Percentiles rank a stretch among this genome's conserved stretches.
Conservation (phyloP, 2,797 vertebrate species). For the Hipposideros larvatus region DNA sequence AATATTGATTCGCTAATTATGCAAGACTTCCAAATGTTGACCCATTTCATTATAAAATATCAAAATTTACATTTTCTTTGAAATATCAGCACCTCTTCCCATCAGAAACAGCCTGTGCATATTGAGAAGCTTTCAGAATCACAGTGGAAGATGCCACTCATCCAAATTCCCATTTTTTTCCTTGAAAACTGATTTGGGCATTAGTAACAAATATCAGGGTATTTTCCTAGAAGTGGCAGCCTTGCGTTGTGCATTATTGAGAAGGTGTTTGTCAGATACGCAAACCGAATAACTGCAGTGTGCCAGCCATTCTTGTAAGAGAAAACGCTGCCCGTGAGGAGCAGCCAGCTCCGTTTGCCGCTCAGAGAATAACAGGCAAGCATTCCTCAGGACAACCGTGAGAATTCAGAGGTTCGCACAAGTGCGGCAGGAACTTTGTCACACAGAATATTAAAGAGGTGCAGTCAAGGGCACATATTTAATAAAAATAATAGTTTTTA, state of each 20-base stretch:
- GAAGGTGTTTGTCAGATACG: too few species aligned
- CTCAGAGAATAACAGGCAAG: rapidly evolving
- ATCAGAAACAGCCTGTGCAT: not conserved
- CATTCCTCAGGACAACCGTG: too few species aligned
- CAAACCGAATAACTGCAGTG: not conserved
- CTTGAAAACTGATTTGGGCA: not conserved
- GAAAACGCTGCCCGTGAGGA: too few species aligned
- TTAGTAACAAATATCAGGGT: rapidly evolving
- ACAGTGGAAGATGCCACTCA: not conserved
- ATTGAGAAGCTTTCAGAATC: not conserved
- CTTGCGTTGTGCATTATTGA: not conserved
- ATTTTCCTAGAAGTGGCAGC: not conserved
- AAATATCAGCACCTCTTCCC: not conserved
- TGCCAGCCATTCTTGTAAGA: too few species aligned
- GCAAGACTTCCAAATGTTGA: not conserved
- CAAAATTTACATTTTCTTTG: not conserved
- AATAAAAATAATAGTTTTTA: not conserved
- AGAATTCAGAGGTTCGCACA: rapidly evolving
- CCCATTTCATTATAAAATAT: not conserved
- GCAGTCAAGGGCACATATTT: not conserved
- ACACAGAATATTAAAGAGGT: not conserved
- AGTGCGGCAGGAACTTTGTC: rapidly evolving
- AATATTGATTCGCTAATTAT: not conserved
- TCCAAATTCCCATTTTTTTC: not conserved
- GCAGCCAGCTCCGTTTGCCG: too few species aligned